Percentiles rank a stretch among this genome's conserved stretches.
phyloP scores from a whole-genome alignment of 2,797 vertebrate species.

The Microhierax caerulescens region DNA sequence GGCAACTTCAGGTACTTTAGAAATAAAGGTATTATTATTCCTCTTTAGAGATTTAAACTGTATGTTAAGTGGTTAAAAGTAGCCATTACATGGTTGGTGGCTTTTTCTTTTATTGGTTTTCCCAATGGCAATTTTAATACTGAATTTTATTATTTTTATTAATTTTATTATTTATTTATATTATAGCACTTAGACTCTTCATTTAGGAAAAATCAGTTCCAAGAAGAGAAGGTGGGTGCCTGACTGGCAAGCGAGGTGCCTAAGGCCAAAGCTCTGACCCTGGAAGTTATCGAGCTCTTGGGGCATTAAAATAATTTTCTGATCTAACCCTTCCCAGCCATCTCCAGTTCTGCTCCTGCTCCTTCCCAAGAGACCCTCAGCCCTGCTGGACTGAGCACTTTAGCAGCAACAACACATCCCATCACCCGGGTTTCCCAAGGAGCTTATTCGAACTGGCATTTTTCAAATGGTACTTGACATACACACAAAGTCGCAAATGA shows the following conservation, averaged over 20 bases:
- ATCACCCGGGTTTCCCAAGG: neutral
- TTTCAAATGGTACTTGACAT: neutral
- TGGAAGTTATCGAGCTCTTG: neutral
- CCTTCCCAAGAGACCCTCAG: neutral
- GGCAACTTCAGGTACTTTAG: slow-evolving; percentile 68
- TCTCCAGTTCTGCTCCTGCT: neutral
- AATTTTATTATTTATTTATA: slow-evolving; percentile 68
- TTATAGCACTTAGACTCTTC: slow-evolving; percentile 14
- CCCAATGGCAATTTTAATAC: slow-evolving; percentile 55
- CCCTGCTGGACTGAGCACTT: neutral
- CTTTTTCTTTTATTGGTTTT: slow-evolving; percentile 64
- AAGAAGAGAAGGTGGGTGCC: neutral
- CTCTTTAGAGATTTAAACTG: slow-evolving; percentile 69
- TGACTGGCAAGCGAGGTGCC: neutral
- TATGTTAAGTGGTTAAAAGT: slow-evolving; percentile 69
- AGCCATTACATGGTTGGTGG: slow-evolving; percentile 65
- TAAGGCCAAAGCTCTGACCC: neutral
- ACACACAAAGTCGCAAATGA: neutral
- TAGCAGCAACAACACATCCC: neutral
- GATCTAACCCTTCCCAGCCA: neutral
- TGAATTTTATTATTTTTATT: slow-evolving; percentile 65
- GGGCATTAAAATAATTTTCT: neutral
- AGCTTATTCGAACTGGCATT: neutral
- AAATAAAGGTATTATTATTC: slow-evolving; percentile 71
- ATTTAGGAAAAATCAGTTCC: slow-evolving; percentile 5